A percentile compares a stretch with the other conserved stretches of the same genome.
Conservation (phyloP, 2,113 vertebrate genomes). For the Mesocricetus auratus region DNA sequence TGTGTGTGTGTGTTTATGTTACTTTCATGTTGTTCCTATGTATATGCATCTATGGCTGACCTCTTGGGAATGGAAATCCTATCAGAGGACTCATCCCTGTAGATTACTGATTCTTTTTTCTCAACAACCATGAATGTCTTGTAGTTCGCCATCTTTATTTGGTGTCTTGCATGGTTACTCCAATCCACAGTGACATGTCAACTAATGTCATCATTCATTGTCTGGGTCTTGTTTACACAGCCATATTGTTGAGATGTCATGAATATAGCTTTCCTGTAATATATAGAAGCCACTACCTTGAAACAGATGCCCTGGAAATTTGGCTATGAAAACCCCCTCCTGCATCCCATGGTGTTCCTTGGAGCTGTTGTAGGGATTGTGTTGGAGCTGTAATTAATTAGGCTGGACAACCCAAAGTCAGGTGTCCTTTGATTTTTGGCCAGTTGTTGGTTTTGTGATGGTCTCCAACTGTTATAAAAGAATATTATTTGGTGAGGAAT, state of each 20-base stretch:
- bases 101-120: background rate
- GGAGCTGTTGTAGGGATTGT: background rate
- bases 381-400: background rate
- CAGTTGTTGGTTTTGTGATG: background rate
- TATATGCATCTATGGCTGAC: background rate
- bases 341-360: background rate
- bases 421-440: background rate
- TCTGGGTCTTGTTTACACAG: background rate
- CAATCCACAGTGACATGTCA: background rate
- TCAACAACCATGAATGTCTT: background rate
- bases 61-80: background rate
- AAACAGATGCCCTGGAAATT: background rate
- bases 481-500: rapidly evolving
- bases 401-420: background rate
- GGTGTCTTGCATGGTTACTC: background rate
- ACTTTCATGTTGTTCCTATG: background rate
- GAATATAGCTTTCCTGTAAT: background rate
- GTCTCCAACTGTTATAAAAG: background rate
- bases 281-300: background rate
- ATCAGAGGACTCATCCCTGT: background rate
- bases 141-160: background rate
- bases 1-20: background rate
- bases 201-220: background rate
- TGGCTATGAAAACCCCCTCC: background rate
- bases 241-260: background rate